These are phyloP conservation scores for Xylota segnis DNA, from an alignment of 2,888 invertebrate genomes.

Conservation along the genomic window DNA sequence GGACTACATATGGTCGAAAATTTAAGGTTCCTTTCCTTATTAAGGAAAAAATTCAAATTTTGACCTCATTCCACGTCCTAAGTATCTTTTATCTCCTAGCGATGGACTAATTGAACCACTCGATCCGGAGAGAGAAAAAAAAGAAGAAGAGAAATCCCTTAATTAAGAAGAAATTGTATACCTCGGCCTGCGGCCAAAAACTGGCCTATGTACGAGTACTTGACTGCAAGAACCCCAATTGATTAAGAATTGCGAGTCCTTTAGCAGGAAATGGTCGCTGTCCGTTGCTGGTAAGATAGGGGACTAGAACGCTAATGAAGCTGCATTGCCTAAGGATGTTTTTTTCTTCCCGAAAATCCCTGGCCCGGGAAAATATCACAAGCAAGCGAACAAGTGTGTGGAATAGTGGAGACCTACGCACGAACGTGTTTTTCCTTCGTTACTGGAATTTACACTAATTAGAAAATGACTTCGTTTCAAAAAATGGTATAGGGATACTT, in stretches of 20 bases:
- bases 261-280: neutral
- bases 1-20: no score
- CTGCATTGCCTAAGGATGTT: constrained; percentile 10
- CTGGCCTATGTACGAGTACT: neutral
- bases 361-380: neutral
- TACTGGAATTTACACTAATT: neutral
- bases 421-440: neutral
- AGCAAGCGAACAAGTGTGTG: neutral
- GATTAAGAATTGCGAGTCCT: constrained; percentile 1
- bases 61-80: neutral
- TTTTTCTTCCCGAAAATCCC: neutral
- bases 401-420: neutral
- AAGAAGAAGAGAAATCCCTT: neutral
- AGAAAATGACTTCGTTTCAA: neutral
- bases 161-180: constrained; percentile 11
- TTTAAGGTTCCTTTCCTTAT: no score
- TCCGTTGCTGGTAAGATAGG: neutral
- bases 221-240: constrained; percentile 12
- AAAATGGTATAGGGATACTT: no score
- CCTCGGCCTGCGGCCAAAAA: neutral
- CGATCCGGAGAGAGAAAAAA: constrained; percentile 1
- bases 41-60: neutral
- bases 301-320: constrained; percentile 10
- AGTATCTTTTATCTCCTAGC: neutral
- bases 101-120: constrained; percentile 14